phyloP scores from a whole-genome alignment of 2,888 invertebrate species.

The Acronicta psi region DNA sequence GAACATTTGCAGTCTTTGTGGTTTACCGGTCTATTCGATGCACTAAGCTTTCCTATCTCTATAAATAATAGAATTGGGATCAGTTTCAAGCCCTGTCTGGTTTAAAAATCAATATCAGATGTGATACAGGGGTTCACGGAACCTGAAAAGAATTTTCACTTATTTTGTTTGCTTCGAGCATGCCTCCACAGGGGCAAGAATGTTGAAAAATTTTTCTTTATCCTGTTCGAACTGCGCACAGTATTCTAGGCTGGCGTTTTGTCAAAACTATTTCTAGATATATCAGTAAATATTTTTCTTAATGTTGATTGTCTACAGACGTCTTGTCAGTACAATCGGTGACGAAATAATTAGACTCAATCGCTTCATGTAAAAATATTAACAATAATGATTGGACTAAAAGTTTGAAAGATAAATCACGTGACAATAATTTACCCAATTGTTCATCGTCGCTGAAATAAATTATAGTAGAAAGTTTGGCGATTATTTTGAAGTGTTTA shows the following conservation, averaged over 20 bases:
- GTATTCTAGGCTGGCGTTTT: slow-evolving; percentile 46
- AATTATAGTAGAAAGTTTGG: slow-evolving; percentile 25
- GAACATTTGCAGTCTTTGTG: slow-evolving; percentile 8
- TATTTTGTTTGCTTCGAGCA: slow-evolving; percentile 28
- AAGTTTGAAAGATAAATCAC: too few relatives aligned
- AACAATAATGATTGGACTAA: too few relatives aligned
- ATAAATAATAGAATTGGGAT: slow-evolving; percentile 47
- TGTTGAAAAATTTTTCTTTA: slow-evolving; percentile 45
- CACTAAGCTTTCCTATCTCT: slow-evolving; percentile 34
- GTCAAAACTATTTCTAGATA: slow-evolving; percentile 53
- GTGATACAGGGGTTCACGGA: slow-evolving; percentile 38
- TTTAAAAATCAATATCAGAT: slow-evolving; percentile 50
- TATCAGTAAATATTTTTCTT: slow-evolving; percentile 31
- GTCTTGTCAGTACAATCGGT: slow-evolving; percentile 19
- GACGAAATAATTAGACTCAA: slow-evolving; percentile 10
- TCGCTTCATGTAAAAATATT: slow-evolving; percentile 37
- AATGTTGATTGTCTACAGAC: slow-evolving; percentile 36
- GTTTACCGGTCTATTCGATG: slow-evolving; percentile 23
- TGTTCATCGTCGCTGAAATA: too few relatives aligned
- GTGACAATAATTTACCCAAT: too few relatives aligned
- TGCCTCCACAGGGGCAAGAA: slow-evolving; percentile 31
- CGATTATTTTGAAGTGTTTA: slow-evolving; percentile 34
- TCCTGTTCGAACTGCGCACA: slow-evolving; percentile 32
- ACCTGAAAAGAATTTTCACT: slow-evolving; percentile 42
- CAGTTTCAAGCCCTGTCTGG: slow-evolving; percentile 50